phyloP scores from a whole-genome alignment of 2,797 vertebrate species.

The Myotis daubentonii region DNA sequence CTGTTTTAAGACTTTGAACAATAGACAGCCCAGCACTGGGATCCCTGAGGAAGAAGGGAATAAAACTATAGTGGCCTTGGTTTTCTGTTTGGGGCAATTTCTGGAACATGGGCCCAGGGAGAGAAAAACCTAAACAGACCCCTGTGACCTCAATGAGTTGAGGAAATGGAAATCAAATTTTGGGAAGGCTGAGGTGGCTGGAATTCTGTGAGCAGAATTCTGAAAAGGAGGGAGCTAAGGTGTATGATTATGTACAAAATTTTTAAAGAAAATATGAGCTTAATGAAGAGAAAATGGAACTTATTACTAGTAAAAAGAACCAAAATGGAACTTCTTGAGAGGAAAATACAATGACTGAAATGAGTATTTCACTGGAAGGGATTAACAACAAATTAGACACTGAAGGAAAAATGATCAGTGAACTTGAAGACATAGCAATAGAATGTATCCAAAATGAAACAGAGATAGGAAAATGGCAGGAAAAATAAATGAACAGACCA shows the following conservation, averaged over 20 bases:
- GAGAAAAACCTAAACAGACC: neutral
- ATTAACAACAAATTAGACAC: slow-evolving; percentile 26
- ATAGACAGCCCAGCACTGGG: neutral
- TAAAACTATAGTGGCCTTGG: rapidly evolving
- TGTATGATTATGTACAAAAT: neutral
- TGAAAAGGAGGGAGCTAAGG: neutral
- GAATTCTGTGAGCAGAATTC: neutral
- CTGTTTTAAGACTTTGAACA: neutral
- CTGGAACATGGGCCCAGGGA: neutral
- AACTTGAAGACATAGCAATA: slow-evolving; percentile 7
- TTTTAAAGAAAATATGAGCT: slow-evolving; percentile 1
- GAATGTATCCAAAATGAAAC: neutral
- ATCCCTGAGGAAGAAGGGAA: neutral
- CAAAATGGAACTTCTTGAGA: neutral
- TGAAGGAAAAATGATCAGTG: neutral
- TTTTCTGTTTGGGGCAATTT: neutral
- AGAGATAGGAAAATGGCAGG: neutral
- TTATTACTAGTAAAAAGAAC: slow-evolving; percentile 19
- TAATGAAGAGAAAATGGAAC: slow-evolving; percentile 12
- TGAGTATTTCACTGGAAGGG: slow-evolving; percentile 14
- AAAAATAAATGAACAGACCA: neutral
- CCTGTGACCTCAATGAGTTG: neutral
- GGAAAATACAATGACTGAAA: neutral
- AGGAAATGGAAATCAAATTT: neutral
- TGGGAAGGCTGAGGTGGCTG: neutral